Percentiles rank a stretch among this genome's conserved stretches.
phyloP scores from a whole-genome alignment of 2,113 vertebrate genomes.

The Hemicordylus capensis region DNA sequence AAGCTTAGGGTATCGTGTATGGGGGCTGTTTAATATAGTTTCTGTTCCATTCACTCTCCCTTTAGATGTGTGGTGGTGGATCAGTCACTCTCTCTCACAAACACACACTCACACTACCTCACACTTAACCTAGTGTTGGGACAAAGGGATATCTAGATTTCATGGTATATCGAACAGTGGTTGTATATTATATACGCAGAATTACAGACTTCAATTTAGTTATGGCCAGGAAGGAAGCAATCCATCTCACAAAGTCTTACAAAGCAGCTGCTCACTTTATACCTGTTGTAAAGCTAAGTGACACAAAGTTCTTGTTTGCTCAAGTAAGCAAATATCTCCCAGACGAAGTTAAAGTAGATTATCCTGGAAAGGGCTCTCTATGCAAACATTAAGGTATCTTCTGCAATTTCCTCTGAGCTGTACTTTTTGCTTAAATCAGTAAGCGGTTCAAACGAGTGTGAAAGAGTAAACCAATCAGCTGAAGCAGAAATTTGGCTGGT shows the following conservation, averaged over 20 bases:
- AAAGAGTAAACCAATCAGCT: neutral
- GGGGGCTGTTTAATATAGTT: neutral
- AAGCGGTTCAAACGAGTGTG: neutral
- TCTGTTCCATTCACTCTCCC: neutral
- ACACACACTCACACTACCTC: too few relatives aligned
- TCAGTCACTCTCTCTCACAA: neutral
- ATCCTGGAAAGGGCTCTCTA: neutral
- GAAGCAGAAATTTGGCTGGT: neutral
- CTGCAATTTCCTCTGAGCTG: neutral
- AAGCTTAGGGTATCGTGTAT: neutral
- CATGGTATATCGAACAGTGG: neutral
- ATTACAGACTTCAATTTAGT: too few relatives aligned
- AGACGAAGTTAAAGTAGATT: neutral
- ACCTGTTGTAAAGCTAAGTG: neutral
- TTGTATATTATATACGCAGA: too few relatives aligned
- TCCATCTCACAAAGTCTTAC: neutral
- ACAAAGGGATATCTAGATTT: neutral
- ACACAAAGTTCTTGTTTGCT: too few relatives aligned
- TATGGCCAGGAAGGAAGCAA: neutral
- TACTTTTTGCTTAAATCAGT: neutral
- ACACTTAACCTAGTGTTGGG: neutral
- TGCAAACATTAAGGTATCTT: neutral
- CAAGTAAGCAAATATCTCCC: neutral
- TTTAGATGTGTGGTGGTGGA: neutral
- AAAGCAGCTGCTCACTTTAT: neutral